Evolutionary conservation across 2,113 vertebrate genomes (phyloP), one percentile per base, ranked within the genome.

Genomic region (Casuarius casuarius): DNA sequence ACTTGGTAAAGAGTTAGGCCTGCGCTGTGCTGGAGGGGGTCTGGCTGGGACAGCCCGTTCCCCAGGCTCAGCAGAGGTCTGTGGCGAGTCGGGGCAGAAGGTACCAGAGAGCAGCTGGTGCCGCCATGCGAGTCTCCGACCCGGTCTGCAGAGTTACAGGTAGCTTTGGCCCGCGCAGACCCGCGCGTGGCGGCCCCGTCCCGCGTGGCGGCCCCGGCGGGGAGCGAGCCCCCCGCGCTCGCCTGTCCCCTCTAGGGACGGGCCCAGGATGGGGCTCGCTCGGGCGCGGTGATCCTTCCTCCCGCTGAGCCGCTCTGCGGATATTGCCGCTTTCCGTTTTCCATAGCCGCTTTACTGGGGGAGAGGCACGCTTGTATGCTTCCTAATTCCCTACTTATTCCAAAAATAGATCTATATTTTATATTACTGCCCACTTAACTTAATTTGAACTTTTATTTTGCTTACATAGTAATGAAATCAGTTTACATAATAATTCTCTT

Each of bases 381-480:
- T 70, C 84, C 77, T 94, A 84, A 80, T n/a, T 68, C 87, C 84
- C 40, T 22, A 33, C 59, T 83, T 84, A 65, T 71, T 96, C 97
- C 74, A 81, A 75, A 95, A 82, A 91, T 94, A 92, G 94, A 88
- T 77, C 79, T 86, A 10, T 94, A 93, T 90, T 96, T 95, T 92
- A 42, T 90, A 84, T 95, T 95, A 33, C 56, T 95, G 65, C 68
- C 94, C 75, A 65, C 68, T 94, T 84, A 61, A 63, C 62, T 89
- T 90, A 74, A 93, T 84, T 84, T 97, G 97, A 96, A 96, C 94
- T 95, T 95, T 92, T 95, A 89, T 96, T 97, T 96, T 97, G 94
- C 96, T 96, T 95, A 84, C 93, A 89, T 84, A 93, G 96, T 93
- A 97, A 90, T 94, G 95, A 95, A 93, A 94, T 95, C 88, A 88